Evolutionary conservation across 37 sponge, comb jelly and placozoan species (phyloP), one percentile per base, ranked within the genome.

Genomic region (Cliona cf. orientalis): DNA sequence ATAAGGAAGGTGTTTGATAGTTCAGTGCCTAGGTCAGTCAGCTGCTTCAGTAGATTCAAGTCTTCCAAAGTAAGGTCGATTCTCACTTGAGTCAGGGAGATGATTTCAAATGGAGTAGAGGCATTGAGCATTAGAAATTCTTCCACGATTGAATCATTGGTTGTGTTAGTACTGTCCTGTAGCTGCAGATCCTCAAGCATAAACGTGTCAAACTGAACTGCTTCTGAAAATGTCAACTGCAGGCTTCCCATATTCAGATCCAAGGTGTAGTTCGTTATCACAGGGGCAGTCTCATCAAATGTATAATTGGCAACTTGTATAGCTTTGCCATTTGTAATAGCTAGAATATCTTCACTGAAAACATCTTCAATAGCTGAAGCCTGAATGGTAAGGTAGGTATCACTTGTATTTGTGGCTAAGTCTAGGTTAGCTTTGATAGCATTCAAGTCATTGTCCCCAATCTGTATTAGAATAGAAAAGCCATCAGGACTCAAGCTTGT

Each of bases 241-340:
- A 95, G 0, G 0, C 43, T 37, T 21, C 91, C 95, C 2, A 60
- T 66, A 42, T 82, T 74, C 58, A 89, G 26, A 80, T 95, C 84
- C 35, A 95, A 87, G 37, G 77, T 73, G 69, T 81, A 95, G 65
- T 76, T 75, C n/a, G 49, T 42, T 28, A 95, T 70, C 19, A 46
- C 4, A 35, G 95, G 92, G 21, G 86, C 42, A n/a, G 85, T 91
- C 22, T 35, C 61, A 74, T 95, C 95, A 19, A 25, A 1, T 21
- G 61, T 46, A 40, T 85, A 85, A 32, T 31, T 41, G 3, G 42
- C 64, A 7, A 65, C 80, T 68, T n/a, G 68, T 32, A 93, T 58
- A 29, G 80, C 92, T n/a, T 88, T 87, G 12, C 92, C 92, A 78
- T 95, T 88, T 19, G 92, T 91, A 22, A 93, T 66, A 11, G 91